Conservation (phyloP, 2,888 invertebrate genomes). For the Rhagium mordax region DNA sequence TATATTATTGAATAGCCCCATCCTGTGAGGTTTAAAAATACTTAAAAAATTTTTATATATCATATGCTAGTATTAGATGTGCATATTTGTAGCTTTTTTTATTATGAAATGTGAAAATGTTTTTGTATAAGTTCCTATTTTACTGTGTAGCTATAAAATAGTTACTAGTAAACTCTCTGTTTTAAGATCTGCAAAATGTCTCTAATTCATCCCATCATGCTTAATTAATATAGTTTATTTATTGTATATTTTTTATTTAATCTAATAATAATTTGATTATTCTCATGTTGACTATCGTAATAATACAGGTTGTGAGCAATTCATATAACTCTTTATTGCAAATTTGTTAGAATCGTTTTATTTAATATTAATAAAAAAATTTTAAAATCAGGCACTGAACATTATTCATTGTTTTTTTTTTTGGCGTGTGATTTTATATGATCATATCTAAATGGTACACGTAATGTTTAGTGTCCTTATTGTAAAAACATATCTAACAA, state of each 20-base stretch:
- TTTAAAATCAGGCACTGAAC: not conserved
- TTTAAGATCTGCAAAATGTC: constrained; percentile 24
- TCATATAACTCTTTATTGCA: constrained; percentile 2
- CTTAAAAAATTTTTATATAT: too few relatives aligned
- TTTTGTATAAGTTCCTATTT: not conserved
- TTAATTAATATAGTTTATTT: constrained; percentile 13
- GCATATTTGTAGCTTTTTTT: too few relatives aligned
- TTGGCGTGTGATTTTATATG: not conserved
- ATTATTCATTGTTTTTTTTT: not conserved
- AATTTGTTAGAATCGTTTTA: not conserved
- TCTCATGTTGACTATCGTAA: constrained; percentile 33
- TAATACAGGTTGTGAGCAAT: constrained; percentile 26
- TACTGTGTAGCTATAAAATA: not conserved
- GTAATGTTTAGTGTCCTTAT: not conserved
- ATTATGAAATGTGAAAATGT: not conserved
- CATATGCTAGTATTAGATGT: too few relatives aligned
- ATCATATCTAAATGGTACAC: not conserved
- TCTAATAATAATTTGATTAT: not conserved
- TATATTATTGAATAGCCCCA: too few relatives aligned
- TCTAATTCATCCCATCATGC: constrained; percentile 15
- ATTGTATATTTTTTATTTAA: not conserved
- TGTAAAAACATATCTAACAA: constrained; percentile 3
- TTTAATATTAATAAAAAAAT: not conserved
- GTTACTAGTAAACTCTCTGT: not conserved
- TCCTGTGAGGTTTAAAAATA: too few relatives aligned